Evolutionary conservation across 2,797 vertebrate genomes (phyloP).

Genomic region (Tangara arthus): DNA sequence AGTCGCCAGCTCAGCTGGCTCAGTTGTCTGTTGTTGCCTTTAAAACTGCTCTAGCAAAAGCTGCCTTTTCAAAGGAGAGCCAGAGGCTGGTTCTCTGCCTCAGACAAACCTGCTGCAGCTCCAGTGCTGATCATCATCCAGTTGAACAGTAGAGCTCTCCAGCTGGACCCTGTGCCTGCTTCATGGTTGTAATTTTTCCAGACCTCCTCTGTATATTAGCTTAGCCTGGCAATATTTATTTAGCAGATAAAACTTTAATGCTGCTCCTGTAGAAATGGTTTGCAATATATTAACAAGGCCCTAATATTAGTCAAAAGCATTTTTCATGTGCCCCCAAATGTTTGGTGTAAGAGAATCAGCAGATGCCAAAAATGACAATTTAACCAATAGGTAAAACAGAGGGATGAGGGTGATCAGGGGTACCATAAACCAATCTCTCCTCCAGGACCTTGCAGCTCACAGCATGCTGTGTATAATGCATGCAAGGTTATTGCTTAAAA

Average conservation of each 20-base stretch:
- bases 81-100: neutral
- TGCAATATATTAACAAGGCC: neutral
- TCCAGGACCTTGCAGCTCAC: neutral
- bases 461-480: neutral
- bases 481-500: neutral
- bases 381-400: neutral
- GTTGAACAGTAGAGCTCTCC: neutral
- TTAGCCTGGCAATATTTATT: neutral
- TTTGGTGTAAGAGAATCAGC: neutral
- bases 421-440: neutral
- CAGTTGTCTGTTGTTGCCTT: neutral
- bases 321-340: neutral
- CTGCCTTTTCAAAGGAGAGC: neutral
- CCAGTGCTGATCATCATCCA: neutral
- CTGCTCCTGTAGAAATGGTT: neutral
- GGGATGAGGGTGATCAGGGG: neutral
- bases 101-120: neutral
- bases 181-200: neutral
- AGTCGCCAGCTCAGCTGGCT: neutral
- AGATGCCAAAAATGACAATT: neutral
- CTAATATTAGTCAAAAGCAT: neutral
- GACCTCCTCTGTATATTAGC: neutral
- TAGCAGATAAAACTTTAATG: constrained; percentile 6
- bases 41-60: neutral
- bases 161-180: neutral